These are phyloP conservation scores for Brachyrhaphis roseni DNA, from an alignment of 2,797 vertebrate genomes.

Conservation along the genomic window DNA sequence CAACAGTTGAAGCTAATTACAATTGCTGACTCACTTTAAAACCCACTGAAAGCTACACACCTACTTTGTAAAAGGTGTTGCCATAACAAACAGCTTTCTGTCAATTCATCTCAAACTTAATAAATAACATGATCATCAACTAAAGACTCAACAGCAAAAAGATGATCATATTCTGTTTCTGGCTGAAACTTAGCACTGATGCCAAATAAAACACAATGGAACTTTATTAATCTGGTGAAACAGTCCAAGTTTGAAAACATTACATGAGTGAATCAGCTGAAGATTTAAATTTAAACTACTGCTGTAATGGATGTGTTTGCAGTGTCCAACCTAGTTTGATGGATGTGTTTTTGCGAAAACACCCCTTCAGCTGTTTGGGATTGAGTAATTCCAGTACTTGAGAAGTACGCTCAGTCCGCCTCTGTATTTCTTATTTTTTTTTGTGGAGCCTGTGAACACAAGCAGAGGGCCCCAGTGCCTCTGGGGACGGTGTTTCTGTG, in stretches of 20 bases:
- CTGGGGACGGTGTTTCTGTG: constrained; percentile 38
- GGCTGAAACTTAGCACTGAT: constrained; percentile 9
- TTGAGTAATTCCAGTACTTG: constrained; percentile 24
- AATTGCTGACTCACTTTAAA: background rate
- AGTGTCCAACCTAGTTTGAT: constrained; percentile 6
- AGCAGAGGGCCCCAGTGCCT: constrained; percentile 33
- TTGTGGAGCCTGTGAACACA: constrained; percentile 19
- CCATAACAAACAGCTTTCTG: background rate
- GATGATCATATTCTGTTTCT: constrained; percentile 4
- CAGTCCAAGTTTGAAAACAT: background rate
- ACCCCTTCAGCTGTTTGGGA: background rate
- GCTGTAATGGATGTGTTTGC: background rate
- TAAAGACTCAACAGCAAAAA: constrained; percentile 17
- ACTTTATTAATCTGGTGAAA: background rate
- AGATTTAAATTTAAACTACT: background rate
- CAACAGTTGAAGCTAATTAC: background rate
- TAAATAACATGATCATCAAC: background rate
- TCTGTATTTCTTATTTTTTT: constrained; percentile 43
- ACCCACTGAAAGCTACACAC: background rate
- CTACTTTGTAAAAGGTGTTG: constrained; percentile 22
- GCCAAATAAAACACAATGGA: background rate
- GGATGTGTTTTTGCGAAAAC: background rate
- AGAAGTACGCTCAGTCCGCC: constrained; percentile 14
- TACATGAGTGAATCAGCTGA: constrained; percentile 9
- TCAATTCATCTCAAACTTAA: constrained; percentile 3